Evolutionary conservation across 2,113 vertebrate genomes (phyloP), one percentile per base, ranked within the genome.

Genomic region (Pogona vitticeps): DNA sequence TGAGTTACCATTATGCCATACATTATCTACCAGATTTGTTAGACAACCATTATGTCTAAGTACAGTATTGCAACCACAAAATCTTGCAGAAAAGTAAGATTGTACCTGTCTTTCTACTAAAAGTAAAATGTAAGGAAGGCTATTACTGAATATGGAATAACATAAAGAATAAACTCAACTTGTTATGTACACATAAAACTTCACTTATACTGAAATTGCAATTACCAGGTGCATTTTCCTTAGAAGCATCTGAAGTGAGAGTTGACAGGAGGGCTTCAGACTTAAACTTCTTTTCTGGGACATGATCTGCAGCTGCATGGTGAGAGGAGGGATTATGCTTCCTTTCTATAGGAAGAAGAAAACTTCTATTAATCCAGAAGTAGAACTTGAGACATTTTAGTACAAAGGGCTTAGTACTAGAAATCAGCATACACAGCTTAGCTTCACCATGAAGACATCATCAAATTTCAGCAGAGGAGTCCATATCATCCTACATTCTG

Each of bases 271-370:
- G 97, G 88, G 98, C 99, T 96, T 99, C 99, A n/a, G 99, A 99
- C 94, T 99, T 99, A 93, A 99, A 99, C 93, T 99, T 99, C 97
- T 99, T 99, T 95, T 99, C 99, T 68, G 98, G 97, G 90, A 99
- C 96, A 31, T 99, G 98, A 92, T 99, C 99, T 82, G 98, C 96
- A 56, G 98, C 97, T 21, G 98, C 97, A 94, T 99, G 99, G 90
- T 99, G 99, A 86, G 97, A 93, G 10, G 98, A 97, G 63, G 98
- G 95, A 78, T 97, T 98, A 95, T 99, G 98, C 95, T 99, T 99
- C 94, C 99, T 98, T 97, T 99, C 99, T 99, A 95, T 88, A 96
- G 42, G 63, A 89, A 90, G 1, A 0, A 89, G 92, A 33, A 28
- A 73, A 13, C 31, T 36, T 70, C 42, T 89, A 65, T 68, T 72